A percentile compares a stretch with the other conserved stretches of the same genome.
These are phyloP conservation scores for Drepanosiphum platanoidis DNA, from an alignment of 2,888 invertebrate genomes.

Conservation along the genomic window DNA sequence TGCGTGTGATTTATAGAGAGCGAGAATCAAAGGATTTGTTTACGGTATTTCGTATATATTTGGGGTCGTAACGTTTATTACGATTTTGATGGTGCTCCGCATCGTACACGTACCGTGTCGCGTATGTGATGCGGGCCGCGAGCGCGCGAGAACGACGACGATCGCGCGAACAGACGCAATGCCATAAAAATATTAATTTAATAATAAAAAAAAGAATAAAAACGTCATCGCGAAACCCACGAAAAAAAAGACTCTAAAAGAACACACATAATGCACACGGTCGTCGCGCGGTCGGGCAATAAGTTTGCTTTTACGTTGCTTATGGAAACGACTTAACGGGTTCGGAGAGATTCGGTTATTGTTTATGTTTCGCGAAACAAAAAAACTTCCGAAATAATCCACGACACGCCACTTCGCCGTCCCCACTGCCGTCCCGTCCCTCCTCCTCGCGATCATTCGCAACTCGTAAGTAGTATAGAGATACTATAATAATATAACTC, in stretches of 20 bases:
- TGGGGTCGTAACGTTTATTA: background rate
- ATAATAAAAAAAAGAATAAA: background rate
- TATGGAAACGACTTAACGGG: background rate
- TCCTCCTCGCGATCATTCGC: background rate
- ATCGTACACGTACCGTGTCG: background rate
- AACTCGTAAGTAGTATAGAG: conserved; percentile 18
- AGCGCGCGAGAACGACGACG: background rate
- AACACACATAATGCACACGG: background rate
- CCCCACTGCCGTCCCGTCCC: background rate
- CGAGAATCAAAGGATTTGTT: background rate
- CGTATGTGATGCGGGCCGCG: too few relatives aligned
- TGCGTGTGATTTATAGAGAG: background rate
- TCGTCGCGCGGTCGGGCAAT: background rate
- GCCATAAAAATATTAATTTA: conserved; percentile 1
- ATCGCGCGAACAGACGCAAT: background rate
- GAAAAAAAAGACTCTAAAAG: background rate
- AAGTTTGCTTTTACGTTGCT: conserved; percentile 12
- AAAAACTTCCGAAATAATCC: conserved; percentile 35
- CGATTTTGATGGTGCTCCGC: background rate
- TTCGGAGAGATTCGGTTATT: conserved; percentile 51
- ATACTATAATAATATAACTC: conserved; percentile 18
- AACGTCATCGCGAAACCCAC: background rate
- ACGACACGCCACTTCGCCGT: background rate
- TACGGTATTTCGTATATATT: background rate
- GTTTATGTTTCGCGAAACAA: conserved; percentile 48